Base-by-base conservation (phyloP, 1,140 invertebrate genomes). In the Papilio helenus region DNA sequence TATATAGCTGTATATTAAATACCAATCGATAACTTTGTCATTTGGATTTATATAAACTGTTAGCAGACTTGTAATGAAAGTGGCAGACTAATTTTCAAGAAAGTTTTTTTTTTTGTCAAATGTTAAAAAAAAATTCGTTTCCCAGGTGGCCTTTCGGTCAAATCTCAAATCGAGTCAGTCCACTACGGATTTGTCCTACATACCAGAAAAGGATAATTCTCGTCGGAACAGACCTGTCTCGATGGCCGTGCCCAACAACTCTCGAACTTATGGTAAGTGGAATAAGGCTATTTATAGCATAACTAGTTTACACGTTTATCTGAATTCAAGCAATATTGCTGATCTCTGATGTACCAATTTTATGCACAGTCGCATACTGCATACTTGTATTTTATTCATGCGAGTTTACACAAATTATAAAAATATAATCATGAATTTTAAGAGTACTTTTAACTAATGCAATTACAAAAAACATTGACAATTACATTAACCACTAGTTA, bases 151-250 rank as follows among this genome's bases (percentile, higher is more conserved):
- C 26, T 92, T 90, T 85, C 86, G 91, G 12, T 93, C 93, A 9
- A 93, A 91, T 76, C 93, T 98, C 76, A 97, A 97, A 94, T 96
- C 96, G 81, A 98, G 97, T 93, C 98, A 98, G 91, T 95, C 94
- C 2, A 94, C 94, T 9, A 94, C 92, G 77, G 94, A 95, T 71
- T 86, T 95, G 12, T 95, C 94, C 4, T 95, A 94, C 65, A 93
- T 94, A 72, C 92, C 94, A 7, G 94, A 94, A 74, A 93, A 94
- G 80, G 90, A 94, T 65, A 87, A 82, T 55, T 86, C 90, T 0
- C 76, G 89, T 34, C 83, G 93, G 10, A 85, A 80, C 34, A 82
- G 93, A 12, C 92, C 93, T 2, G 80, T 92, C 8, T 93, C 92
- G n/a, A 92, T 94, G 89, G 93, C 91, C 2, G 84, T 93, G 77